These are phyloP conservation scores for Nomada fabriciana DNA, from an alignment of 2,888 invertebrate genomes.

Conservation along the genomic window DNA sequence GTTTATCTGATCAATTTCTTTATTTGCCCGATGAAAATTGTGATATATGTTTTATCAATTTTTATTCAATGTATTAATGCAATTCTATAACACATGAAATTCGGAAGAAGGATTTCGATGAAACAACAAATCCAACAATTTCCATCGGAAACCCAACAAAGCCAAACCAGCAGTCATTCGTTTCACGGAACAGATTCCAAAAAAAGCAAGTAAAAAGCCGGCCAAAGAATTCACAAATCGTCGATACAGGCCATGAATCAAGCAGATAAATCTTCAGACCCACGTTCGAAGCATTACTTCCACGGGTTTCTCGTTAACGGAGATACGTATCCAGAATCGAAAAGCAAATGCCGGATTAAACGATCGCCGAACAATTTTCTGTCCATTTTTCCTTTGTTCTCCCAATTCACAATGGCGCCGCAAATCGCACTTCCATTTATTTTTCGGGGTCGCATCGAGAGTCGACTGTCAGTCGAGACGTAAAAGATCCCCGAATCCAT, in stretches of 20 bases:
- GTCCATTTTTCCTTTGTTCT: constrained; percentile 30
- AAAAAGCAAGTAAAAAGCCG: not conserved
- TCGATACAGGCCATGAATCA: not conserved
- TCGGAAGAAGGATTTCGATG: no score
- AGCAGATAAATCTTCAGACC: not conserved
- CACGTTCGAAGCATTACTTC: no score
- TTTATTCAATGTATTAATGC: no score
- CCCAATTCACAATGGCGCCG: constrained; percentile 43
- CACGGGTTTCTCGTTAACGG: constrained; percentile 9
- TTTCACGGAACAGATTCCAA: not conserved
- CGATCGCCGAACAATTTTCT: constrained; percentile 59
- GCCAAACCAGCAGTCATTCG: no score
- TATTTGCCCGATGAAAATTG: not conserved
- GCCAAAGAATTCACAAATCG: not conserved
- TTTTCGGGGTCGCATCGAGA: constrained; percentile 47
- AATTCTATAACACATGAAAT: no score
- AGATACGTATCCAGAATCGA: constrained; percentile 33
- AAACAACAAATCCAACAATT: no score
- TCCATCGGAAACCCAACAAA: no score
- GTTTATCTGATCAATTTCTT: not conserved
- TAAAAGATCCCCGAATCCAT: constrained; percentile 53
- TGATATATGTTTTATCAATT: not conserved
- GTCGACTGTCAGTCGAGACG: constrained; percentile 44
- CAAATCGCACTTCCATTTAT: constrained; percentile 63
- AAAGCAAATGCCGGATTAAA: constrained; percentile 66